Evolutionary conservation across 2,113 vertebrate genomes (phyloP), one percentile per base, ranked within the genome.

Genomic region (Promerops cafer): DNA sequence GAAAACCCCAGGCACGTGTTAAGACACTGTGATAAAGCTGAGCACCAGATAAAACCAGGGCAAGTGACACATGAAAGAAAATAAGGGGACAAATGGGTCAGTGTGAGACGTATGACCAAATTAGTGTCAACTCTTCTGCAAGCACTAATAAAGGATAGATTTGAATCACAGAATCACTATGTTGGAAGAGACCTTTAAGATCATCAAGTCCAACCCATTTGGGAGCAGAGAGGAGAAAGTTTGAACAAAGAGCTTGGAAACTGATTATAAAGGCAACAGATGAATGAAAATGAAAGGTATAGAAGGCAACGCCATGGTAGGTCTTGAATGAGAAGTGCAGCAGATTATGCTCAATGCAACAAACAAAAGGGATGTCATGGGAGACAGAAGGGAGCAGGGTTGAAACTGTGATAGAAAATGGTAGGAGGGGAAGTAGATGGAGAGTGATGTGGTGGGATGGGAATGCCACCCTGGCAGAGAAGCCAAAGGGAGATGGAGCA

Each of bases 161-260:
- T 30, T 60, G 39, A 44, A 79, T 22, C 31, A 44, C 40, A 56
- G 45, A 40, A 63, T 63, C 57, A 33, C 8, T 2, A 23, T 19
- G 26, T 17, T 53, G 37, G 24, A 65, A 65, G 60, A 30, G 33
- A 65, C 20, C 31, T 54, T 65, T 30, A 35, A 30, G 39, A 30
- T 64, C 75, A 53, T 42, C 0, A 2, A 19, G 26, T 23, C 15
- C 11, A 44, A 30, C 31, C 3, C 49, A 23, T 0, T 23, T 57
- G 94, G 49, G 13, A 33, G 14, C 16, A 79, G 33, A 75, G 33
- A 21, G 60, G 24, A 68, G 26, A 31, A 84, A 47, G 39, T 37
- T 30, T 78, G 60, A 57, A 23, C 23, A 28, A 21, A 45, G 56
- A 63, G 6, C 6, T 71, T 79, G 54, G 37, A 61, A 90, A 64